Base-by-base conservation (phyloP, 2,113 vertebrate genomes). In the Dasyprocta punctata region DNA sequence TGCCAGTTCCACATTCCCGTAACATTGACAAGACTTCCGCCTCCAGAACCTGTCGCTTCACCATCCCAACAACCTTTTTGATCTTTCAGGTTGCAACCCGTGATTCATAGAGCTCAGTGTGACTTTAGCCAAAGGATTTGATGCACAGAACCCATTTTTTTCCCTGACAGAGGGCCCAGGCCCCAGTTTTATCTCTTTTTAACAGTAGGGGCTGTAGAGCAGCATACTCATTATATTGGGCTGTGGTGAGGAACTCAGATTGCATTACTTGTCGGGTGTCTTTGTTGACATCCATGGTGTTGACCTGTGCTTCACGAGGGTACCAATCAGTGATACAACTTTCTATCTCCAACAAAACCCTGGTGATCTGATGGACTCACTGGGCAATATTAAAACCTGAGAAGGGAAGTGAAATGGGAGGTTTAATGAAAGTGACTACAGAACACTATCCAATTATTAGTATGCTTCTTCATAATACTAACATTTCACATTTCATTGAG, bases 361-460 rank as follows among this genome's bases (percentile, higher is more conserved):
- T 41, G 89, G 78, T 97, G 97, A 98, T 97, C 97, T 97, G 97
- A 97, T 9, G 97, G 98, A 98, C 97, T 98, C 97, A n/a, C 88
- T 1, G 28, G 98, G 97, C 81, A 95, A 97, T 98, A 98, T 98
- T 98, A 98, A 98, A 98, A 98, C 96, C 94, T 75, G 92, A 97
- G 97, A 89, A 98, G 92, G 82, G 41, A 89, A 89, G 67, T 0
- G 41, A 65, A 92, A 95, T 69, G 56, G 49, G 94, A 97, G 97
- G 97, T 96, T 98, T 98, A 98, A 97, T 97, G 98, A 98, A 96
- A 98, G 97, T 5, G 94, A 98, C 98, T 98, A 97, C 95, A 96
- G 97, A 98, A 98, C 96, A 90, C 97, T 97, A 96, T 97, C 97
- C 98, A 99, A 98, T 99, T 98, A 98, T 98, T 98, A 98, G 97